Base-by-base conservation (phyloP, 2,113 vertebrate genomes). In the Conger conger region DNA sequence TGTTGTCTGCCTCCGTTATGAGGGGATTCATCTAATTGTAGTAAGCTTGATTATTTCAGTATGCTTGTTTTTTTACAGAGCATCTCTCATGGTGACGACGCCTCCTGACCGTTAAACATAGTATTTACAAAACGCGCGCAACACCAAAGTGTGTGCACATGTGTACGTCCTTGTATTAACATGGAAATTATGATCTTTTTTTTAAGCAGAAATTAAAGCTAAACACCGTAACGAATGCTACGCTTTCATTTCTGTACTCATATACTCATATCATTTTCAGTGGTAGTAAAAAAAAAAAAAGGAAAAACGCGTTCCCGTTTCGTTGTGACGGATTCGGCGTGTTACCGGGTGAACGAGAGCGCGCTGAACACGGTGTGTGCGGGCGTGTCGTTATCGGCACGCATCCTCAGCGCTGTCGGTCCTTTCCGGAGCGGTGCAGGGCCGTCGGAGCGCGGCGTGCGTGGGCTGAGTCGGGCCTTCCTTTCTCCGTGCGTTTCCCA, bases 1-100 rank as follows among this genome's bases (percentile, higher is more conserved):
- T 79, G 16, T 82, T 86, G 88, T 88, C 87, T 68, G 50, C n/a
- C 57, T 35, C 77, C 68, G 60, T 82, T 79, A 80, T 83, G 15
- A 45, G n/a, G 42, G n/a, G 7, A 20, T 57, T 18, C 18, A 13
- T 30, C 18, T 54, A 35, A 81, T 33, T 36, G 42, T 18, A 37
- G 23, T 78, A 37, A 37, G 8, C 3, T 3, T 37, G 35, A 78
- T 78, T 23, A 20, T 78, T 37, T 78, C 17, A 38, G 20, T 17
- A 4, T 37, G n/a, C n/a, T n/a, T 0, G 16, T 84, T 73, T 79
- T 35, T 45, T 42, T 15, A 4, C 1, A 17, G 20, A 7, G 23
- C 18, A 53, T 84, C 76, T 60, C 78, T 33, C 27, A 30, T 37
- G n/a, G 68, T 30, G 68, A 73, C 27, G 15, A 73, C 30, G 68